Base-by-base conservation (phyloP, 2,888 invertebrate genomes). In the Crocallis elinguaria region DNA sequence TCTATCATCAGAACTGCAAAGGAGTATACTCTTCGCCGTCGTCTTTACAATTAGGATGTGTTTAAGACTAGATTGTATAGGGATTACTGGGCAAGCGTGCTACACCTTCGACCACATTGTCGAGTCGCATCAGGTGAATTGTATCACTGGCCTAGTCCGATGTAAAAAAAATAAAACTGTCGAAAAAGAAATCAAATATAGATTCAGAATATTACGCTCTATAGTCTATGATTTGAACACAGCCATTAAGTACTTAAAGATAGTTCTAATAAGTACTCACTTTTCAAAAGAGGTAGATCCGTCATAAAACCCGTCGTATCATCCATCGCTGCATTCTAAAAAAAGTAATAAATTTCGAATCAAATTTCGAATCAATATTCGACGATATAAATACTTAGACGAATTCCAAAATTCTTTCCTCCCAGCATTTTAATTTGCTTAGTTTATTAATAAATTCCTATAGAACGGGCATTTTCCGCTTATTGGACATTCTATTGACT, bases 231-330 rank as follows among this genome's bases (percentile, higher is more conserved):
- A n/a, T n/a, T n/a, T n/a, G n/a, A n/a, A n/a, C n/a, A n/a, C n/a
- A n/a, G n/a, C n/a, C n/a, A n/a, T n/a, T n/a, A n/a, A n/a, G 1
- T 23, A 23, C 8, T 5, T 1, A 23, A 23, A 23, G 5, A 2
- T 23, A 23, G 8, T 27, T 7, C 11, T 0, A 12, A 9, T 14
- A 69, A 65, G 69, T 62, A 94, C 96, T 95, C 91, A 97, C 97
- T 97, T 95, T 97, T 97, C 75, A 97, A 93, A 75, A 97, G 93
- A 69, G 97, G 97, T 83, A 97, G 93, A 83, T 97, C 97, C 70
- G 96, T 96, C 94, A 97, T 97, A 88, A 97, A 97, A 42, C 96
- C 96, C 66, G 94, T 94, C 68, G 96, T 96, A 78, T 97, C 97
- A 81, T 97, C 97, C 87, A 97, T 94, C 67, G 95, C 95, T 67